These are phyloP conservation scores for Characodon lateralis DNA, from an alignment of 2,797 vertebrate species.

Conservation along the genomic window DNA sequence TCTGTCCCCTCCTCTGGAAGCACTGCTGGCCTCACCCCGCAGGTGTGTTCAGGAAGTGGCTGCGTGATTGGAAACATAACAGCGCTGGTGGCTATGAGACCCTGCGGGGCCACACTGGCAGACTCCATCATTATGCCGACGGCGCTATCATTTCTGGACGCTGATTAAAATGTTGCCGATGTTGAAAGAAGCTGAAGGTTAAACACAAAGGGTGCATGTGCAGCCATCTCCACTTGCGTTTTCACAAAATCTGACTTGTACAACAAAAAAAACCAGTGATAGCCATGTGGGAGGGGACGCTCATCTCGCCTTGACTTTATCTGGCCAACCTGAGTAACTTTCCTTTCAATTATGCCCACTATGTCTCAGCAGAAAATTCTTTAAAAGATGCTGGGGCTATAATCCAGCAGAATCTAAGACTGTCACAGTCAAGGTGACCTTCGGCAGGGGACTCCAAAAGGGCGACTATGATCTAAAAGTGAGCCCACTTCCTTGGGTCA, in stretches of 20 bases:
- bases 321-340: constrained; percentile 6
- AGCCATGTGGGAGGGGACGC: background rate
- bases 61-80: constrained; percentile 63
- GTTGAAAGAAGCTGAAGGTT: constrained; percentile 79
- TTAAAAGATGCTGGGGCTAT: constrained; percentile 5
- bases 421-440: constrained; percentile 14
- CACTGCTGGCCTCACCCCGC: constrained; percentile 44
- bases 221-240: constrained; percentile 39
- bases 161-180: constrained; percentile 77
- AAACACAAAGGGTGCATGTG: constrained; percentile 61
- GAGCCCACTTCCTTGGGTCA: background rate
- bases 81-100: constrained; percentile 54
- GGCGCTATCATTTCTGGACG: constrained; percentile 63
- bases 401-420: constrained; percentile 1
- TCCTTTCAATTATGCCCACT: constrained; percentile 2
- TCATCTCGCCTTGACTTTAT: constrained; percentile 32
- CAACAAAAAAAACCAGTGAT: background rate
- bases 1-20: constrained; percentile 37
- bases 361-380: constrained; percentile 2
- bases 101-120: constrained; percentile 49
- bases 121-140: constrained; percentile 66
- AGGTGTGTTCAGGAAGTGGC: constrained; percentile 33
- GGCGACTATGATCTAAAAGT: constrained; percentile 3
- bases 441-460: background rate
- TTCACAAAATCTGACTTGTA: constrained; percentile 16